Evolutionary conservation across 2,888 invertebrate species (phyloP), one percentile per base, ranked within the genome.

Genomic region (Sminthurinus aureus): DNA sequence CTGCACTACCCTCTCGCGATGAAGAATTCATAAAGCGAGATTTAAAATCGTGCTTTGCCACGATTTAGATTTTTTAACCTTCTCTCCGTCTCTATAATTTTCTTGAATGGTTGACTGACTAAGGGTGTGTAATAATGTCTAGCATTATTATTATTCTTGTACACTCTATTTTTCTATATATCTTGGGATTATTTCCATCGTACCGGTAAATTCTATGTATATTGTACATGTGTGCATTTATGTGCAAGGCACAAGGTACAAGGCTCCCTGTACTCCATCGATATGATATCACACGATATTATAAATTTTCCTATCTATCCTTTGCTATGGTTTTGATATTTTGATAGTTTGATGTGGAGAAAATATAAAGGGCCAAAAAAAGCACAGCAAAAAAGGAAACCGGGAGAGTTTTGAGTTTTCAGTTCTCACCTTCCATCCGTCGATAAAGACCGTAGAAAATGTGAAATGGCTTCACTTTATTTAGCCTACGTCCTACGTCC

Each of bases 371-470:
- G 9, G 58, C 58, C 58, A 58, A 13, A 58, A 58, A 58, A 58
- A 58, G 58, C 58, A 58, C 13, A 58, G 9, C 13, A 58, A 22
- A 69, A 69, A 74, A 50, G 74, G 74, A 74, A 74, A 74, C 74
- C 74, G 74, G 74, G 74, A 74, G 26, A 74, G 74, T 38, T 69
- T 38, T 74, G 38, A 74, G 26, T 26, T 38, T 6, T 38, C 38
- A 38, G 38, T 74, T 74, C 74, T 38, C n/a, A 12, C 50, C 26
- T 38, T n/a, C 18, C 22, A 12, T 74, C 50, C 18, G 15, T 50
- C 50, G 15, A 38, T 38, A 38, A 15, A 69, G 69, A 69, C 18
- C 20, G 69, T 69, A 69, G 2, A 69, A 69, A 69, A 69, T 69
- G 69, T 69, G 18, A 69, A n/a, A 69, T 18, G 69, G 69, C 69